Base-by-base conservation (phyloP, 2,113 vertebrate species). In the Stegostoma tigrinum region DNA sequence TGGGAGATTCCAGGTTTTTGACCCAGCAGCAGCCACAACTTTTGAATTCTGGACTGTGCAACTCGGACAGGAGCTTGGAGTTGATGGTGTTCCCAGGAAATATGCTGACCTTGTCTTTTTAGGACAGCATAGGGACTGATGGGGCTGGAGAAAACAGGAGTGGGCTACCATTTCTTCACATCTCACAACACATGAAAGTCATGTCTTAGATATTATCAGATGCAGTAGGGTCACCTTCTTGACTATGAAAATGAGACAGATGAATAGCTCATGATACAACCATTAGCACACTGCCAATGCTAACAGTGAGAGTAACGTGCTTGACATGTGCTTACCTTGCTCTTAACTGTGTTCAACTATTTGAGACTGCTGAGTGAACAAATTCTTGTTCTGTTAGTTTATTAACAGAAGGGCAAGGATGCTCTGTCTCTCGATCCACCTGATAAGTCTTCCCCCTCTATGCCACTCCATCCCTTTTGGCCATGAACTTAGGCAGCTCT, bases 321-420 rank as follows among this genome's bases (percentile, higher is more conserved):
- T 48, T 48, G 48, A 2, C 48, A 48, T 48, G 19, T 95, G 42
- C 68, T 95, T 52, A 95, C 94, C 94, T 17, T 72, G 67, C 12
- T 45, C 67, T 15, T 72, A 38, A 45, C 42, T 95, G 42, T 30
- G 27, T 30, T 95, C 48, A 5, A 95, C 3, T 5, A 45, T 90
- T 2, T 48, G 30, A 24, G 96, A 85, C 52, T 95, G 96, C 83
- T 98, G 98, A 0, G 97, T 98, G 75, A 98, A 98, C 75, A 98
- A 96, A 0, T 98, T 98, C 17, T 98, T 98, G 19, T 97, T 98
- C 12, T 98, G 97, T 42, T 99, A 98, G 96, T 98, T 98, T 89
- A 99, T 98, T 52, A 99, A 96, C 55, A 99, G 97, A 93, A 99
- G 96, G 5, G 98, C 48, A 48, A 48, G 48, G 48, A 48, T 48